Evolutionary conservation across 2,888 invertebrate genomes (phyloP), one percentile per base, ranked within the genome.

Genomic region (Encarsia formosa): DNA sequence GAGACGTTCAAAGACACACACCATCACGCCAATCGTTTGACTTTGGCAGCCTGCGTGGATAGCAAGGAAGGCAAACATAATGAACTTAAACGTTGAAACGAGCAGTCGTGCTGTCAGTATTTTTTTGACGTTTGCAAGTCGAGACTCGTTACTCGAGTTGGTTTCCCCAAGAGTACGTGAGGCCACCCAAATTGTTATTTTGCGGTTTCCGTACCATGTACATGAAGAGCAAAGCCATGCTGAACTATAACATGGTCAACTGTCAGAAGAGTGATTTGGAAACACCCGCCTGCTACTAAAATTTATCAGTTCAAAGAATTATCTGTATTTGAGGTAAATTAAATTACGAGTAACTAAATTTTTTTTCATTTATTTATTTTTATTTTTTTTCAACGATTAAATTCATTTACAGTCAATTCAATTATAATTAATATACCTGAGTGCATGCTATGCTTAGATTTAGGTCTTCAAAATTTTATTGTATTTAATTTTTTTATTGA

Each of bases 141-240:
- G 86, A 92, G 68, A 97, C 97, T 1, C 98, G 99, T 98, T 98
- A 96, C 75, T 97, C 97, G 6, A 96, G 98, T 65, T 98, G 98
- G 8, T 99, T 97, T 75, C 98, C 98, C 2, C 94, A 97, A 75
- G 97, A 98, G 76, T 98, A 97, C 77, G 95, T 96, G 18, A 88
- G 91, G 71, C 77, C 96, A 66, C 89, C 94, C 24, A 94, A 94
- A 75, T 76, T 99, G 45, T 97, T 92, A 78, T 83, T 98, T 49
- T 98, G 98, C 76, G 97, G 98, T 74, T 98, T 93, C 75, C 98
- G 98, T 73, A 79, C 98, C 56, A 96, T 95, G 70, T 98, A 98
- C 74, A 95, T 95, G 43, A 97, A 97, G 75, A 95, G 95, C 77
- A 87, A 91, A 69, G 90, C 88, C 1, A 93, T 96, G 3, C 77